Conservation (phyloP, 2,113 vertebrate genomes). For the Artemisiospiza belli region DNA sequence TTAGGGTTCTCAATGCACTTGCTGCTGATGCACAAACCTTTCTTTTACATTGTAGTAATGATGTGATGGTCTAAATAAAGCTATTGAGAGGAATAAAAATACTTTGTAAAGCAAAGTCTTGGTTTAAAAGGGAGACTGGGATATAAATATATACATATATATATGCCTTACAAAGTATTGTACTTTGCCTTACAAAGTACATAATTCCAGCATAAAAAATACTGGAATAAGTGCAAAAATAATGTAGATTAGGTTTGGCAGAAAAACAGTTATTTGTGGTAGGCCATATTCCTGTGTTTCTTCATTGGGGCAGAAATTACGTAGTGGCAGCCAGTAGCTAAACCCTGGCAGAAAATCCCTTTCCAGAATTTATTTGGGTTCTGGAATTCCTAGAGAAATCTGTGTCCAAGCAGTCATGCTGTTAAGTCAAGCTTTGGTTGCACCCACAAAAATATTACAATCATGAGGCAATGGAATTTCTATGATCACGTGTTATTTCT, state of each 20-base stretch:
- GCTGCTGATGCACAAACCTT: background rate
- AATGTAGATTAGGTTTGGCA: background rate
- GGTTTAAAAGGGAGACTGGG: background rate
- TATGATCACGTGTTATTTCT: background rate
- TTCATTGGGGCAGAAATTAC: background rate
- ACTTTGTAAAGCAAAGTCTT: background rate
- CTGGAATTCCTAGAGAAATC: background rate
- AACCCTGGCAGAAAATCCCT: background rate
- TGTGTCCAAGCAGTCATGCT: background rate
- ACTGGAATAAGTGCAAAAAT: background rate
- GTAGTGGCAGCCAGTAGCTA: background rate
- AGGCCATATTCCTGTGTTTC: background rate
- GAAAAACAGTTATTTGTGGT: background rate
- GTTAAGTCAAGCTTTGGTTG: background rate
- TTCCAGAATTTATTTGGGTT: background rate
- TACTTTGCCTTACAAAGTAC: background rate
- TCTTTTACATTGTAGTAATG: background rate
- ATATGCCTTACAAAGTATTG: too few species aligned
- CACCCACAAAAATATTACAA: background rate
- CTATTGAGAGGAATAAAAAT: background rate
- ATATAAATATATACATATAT: background rate
- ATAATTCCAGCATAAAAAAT: background rate
- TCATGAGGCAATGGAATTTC: background rate
- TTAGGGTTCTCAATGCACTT: accelerated
- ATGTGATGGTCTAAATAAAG: background rate